phyloP scores from a whole-genome alignment of 2,797 vertebrate genomes.

The Gobio occitaniae region DNA sequence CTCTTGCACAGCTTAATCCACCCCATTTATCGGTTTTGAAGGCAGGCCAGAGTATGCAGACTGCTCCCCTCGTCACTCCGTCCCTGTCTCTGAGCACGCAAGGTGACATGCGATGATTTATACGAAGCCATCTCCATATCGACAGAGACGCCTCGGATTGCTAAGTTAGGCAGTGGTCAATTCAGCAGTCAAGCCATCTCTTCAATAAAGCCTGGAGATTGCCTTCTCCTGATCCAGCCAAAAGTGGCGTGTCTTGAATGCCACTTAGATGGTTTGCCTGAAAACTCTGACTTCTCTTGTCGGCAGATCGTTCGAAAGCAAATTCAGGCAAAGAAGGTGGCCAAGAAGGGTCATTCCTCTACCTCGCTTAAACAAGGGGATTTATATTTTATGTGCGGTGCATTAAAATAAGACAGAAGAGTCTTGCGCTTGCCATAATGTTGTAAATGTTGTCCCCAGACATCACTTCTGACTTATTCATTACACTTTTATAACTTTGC shows the following conservation, averaged over 20 bases:
- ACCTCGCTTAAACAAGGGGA: background rate
- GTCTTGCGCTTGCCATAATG: slow-evolving; percentile 31
- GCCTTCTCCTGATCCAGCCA: slow-evolving; percentile 5
- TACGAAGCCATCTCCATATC: slow-evolving; percentile 46
- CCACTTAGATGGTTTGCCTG: slow-evolving; percentile 8
- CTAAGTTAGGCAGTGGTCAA: slow-evolving; percentile 7
- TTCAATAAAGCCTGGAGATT: slow-evolving; percentile 13
- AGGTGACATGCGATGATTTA: slow-evolving; percentile 40
- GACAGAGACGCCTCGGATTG: background rate
- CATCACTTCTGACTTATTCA: slow-evolving; percentile 32
- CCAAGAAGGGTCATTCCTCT: slow-evolving; percentile 13
- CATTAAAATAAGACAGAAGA: slow-evolving; percentile 26
- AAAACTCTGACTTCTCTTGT: slow-evolving; percentile 18
- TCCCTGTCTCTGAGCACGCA: slow-evolving; percentile 3
- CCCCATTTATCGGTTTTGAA: slow-evolving; percentile 56
- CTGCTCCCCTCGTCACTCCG: slow-evolving; percentile 49
- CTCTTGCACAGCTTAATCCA: slow-evolving; percentile 38
- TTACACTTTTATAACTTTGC: slow-evolving; percentile 46
- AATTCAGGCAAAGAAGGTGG: background rate
- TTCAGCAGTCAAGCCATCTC: slow-evolving; percentile 32
- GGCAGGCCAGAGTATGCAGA: slow-evolving; percentile 52
- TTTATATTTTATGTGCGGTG: slow-evolving; percentile 35
- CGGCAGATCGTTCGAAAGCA: background rate
- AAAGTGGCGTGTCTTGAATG: background rate
- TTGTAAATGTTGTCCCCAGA: slow-evolving; percentile 27